phyloP scores from a whole-genome alignment of 2,113 vertebrate genomes.

The Anolis sagrei region DNA sequence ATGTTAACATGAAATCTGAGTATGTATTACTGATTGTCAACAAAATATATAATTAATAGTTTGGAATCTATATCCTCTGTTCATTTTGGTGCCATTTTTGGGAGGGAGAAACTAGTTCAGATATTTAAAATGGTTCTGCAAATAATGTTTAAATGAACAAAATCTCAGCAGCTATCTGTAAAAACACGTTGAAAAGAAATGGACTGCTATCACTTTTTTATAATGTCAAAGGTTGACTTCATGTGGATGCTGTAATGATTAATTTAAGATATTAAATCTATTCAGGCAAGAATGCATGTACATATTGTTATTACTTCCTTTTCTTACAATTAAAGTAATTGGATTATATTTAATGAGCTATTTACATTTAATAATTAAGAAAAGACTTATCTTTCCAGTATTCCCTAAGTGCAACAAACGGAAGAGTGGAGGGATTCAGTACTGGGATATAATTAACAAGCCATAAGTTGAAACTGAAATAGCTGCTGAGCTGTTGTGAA shows the following conservation, averaged over 20 bases:
- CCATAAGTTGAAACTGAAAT: constrained; percentile 74
- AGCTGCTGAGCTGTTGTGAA: constrained; percentile 73
- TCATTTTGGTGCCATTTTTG: constrained; percentile 1
- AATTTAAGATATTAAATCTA: constrained; percentile 77
- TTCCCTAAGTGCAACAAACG: constrained; percentile 74
- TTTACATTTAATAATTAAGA: constrained; percentile 85
- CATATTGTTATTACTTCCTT: constrained; percentile 82
- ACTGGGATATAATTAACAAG: constrained; percentile 77
- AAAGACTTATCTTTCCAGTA: constrained; percentile 82
- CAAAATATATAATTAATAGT: fast-evolving
- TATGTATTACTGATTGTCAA: neutral
- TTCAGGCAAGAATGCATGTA: constrained; percentile 77
- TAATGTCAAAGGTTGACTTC: constrained; percentile 79
- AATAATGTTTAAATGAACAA: constrained; percentile 36
- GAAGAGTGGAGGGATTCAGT: constrained; percentile 68
- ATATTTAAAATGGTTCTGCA: constrained; percentile 16
- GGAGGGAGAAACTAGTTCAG: constrained; percentile 19
- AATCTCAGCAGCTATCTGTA: constrained; percentile 59
- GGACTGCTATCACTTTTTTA: constrained; percentile 27
- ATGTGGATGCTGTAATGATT: constrained; percentile 78
- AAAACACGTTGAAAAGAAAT: constrained; percentile 48
- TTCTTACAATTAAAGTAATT: constrained; percentile 84
- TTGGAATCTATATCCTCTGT: constrained; percentile 13
- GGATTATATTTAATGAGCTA: constrained; percentile 84
- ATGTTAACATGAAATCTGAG: neutral